Percentiles rank a stretch among this genome's conserved stretches.
Conservation (phyloP, 2,888 invertebrate genomes). For the Neoscelio sp. region DNA sequence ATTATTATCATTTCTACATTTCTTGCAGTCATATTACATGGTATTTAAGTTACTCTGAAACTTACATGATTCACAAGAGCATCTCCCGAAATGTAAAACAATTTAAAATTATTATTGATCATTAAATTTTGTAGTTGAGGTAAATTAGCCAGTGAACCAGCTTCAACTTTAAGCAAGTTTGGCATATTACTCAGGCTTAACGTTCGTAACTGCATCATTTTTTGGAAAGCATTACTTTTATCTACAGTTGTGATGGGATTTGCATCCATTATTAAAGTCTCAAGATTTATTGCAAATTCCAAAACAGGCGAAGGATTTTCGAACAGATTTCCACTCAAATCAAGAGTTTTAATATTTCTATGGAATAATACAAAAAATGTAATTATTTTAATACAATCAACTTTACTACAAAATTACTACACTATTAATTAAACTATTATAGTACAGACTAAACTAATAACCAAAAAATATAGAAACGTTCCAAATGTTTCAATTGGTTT, state of each 20-base stretch:
- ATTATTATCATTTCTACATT: conserved; percentile 1
- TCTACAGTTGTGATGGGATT: conserved; percentile 88
- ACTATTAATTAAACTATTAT: neutral
- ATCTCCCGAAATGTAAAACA: conserved; percentile 85
- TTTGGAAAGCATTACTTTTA: conserved; percentile 84
- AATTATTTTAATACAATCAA: too few relatives aligned
- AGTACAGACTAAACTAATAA: too few relatives aligned
- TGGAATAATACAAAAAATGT: conserved; percentile 1
- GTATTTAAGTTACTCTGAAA: too few relatives aligned
- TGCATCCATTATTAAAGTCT: conserved; percentile 87
- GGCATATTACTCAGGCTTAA: conserved; percentile 89
- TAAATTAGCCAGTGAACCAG: conserved; percentile 85
- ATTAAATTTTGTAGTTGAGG: conserved; percentile 85
- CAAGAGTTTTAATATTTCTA: conserved; percentile 86
- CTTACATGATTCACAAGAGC: conserved; percentile 85
- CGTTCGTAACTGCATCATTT: conserved; percentile 85
- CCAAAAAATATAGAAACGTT: too few relatives aligned
- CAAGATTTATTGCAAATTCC: conserved; percentile 85
- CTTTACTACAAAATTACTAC: neutral
- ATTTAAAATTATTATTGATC: conserved; percentile 86
- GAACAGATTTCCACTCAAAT: conserved; percentile 88
- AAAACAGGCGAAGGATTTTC: conserved; percentile 86
- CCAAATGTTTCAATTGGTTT: neutral
- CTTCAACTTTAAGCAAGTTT: conserved; percentile 85
- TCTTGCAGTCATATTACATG: neutral